phyloP scores from a whole-genome alignment of 2,797 vertebrate species.

The Orientallactaga sibirica region DNA sequence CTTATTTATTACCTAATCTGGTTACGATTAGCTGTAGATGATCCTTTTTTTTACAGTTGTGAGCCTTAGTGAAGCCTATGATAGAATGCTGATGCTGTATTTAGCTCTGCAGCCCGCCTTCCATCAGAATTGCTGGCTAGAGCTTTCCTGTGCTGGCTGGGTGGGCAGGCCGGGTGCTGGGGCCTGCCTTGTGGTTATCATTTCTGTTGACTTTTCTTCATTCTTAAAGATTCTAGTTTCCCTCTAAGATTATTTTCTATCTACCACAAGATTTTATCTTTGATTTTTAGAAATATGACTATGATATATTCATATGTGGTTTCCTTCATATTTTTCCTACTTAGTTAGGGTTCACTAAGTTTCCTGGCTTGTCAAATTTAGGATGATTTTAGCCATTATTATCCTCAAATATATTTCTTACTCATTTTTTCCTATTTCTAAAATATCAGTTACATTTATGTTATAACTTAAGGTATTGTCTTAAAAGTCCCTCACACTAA shows the following conservation, averaged over 20 bases:
- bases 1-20: too few relatives aligned
- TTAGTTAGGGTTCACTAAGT: not conserved
- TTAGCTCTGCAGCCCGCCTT: too few relatives aligned
- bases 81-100: too few relatives aligned
- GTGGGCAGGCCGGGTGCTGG: too few relatives aligned
- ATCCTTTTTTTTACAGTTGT: too few relatives aligned
- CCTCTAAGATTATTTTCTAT: not conserved
- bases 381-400: not conserved
- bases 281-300: not conserved
- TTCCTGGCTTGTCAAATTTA: not conserved
- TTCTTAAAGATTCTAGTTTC: not conserved
- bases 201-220: not conserved
- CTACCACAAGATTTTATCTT: not conserved
- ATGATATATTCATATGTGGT: not conserved
- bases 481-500: not conserved
- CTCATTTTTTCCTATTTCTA: not conserved
- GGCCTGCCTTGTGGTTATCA: not conserved
- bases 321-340: conserved; percentile 2
- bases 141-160: too few relatives aligned
- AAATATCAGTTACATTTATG: not conserved
- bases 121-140: too few relatives aligned
- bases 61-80: too few relatives aligned
- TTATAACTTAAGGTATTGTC: not conserved
- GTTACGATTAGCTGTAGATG: too few relatives aligned
- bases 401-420: not conserved